Base-by-base conservation (phyloP, 1,140 invertebrate species). In the Chrysomallon squamiferum region DNA sequence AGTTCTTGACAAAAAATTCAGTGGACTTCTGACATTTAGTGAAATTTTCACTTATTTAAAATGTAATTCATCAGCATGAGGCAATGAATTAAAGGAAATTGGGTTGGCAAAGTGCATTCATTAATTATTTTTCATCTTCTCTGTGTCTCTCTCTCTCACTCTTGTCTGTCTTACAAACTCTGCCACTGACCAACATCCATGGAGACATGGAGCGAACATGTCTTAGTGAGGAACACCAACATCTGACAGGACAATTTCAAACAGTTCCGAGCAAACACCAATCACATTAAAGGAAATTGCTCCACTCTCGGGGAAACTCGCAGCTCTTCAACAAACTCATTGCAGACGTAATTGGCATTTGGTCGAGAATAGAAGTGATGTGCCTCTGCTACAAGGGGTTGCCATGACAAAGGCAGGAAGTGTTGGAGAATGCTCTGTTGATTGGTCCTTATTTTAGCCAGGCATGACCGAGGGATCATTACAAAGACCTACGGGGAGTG, bases 271-370 rank as follows among this genome's bases (percentile, higher is more conserved):
- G 11, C 58, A 59, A 59, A 59, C 58, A 59, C 58, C 35, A 59
- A 59, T 59, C 58, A 59, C 29, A 41, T 43, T 29, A 27, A 20
- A 43, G 58, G 58, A 59, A 59, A 59, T 59, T 59, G 38, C 58
- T 43, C 32, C 58, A 59, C 32, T 59, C 35, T 25, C 35, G 35
- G 58, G 33, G 38, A 43, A 59, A 38, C 32, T 59, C n/a, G 32
- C 15, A n/a, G 20, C n/a, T 9, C 27, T 59, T 43, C 58, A 15
- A n/a, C 38, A n/a, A 20, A n/a, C 22, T 18, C 18, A 15, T 13
- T 18, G 58, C 38, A 25, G 50, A 38, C 22, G 35, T 59, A 59
- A 59, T 59, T 59, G 58, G 52, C 35, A 35, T 38, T 54, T 41
- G 32, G 20, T 25, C 22, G 13, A 38, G 32, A n/a, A 20, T 41